A percentile compares a stretch with the other conserved stretches of the same genome.
phyloP scores from a whole-genome alignment of 2,113 vertebrate species.

The Tylochromis polylepis region DNA sequence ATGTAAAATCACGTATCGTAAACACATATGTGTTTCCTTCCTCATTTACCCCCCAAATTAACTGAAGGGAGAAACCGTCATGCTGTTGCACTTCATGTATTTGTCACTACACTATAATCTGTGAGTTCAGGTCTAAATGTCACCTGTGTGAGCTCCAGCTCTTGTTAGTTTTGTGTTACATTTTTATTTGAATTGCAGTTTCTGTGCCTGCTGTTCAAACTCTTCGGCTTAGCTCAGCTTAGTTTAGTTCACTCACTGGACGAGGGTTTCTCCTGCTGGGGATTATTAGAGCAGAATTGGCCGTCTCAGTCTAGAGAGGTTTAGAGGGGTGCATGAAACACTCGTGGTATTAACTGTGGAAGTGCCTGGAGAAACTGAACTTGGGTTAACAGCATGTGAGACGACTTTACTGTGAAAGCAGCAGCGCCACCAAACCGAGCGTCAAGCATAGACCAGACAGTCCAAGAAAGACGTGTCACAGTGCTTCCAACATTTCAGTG shows the following conservation, averaged over 20 bases:
- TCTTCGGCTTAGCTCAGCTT: conserved; percentile 18
- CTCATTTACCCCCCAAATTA: neutral
- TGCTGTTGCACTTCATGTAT: neutral
- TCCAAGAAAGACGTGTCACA: neutral
- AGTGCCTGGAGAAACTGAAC: neutral
- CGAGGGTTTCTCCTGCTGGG: neutral
- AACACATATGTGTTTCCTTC: neutral
- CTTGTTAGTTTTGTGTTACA: neutral
- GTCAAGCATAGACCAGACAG: neutral
- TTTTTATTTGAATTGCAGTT: neutral
- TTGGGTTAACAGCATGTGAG: neutral
- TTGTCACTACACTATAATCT: neutral
- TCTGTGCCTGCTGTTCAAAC: neutral
- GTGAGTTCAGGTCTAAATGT: neutral
- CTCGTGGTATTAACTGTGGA: neutral
- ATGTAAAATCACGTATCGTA: neutral
- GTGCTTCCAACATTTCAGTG: neutral
- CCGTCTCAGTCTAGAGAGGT: neutral
- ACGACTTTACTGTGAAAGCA: neutral
- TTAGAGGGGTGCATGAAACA: neutral
- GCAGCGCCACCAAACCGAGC: neutral
- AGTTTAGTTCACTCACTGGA: conserved; percentile 14
- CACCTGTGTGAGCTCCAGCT: neutral
- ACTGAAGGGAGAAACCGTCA: neutral
- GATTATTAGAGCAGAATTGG: conserved; percentile 28